Conservation (phyloP, 2,888 invertebrate genomes). For the Dendrolimus pini region DNA sequence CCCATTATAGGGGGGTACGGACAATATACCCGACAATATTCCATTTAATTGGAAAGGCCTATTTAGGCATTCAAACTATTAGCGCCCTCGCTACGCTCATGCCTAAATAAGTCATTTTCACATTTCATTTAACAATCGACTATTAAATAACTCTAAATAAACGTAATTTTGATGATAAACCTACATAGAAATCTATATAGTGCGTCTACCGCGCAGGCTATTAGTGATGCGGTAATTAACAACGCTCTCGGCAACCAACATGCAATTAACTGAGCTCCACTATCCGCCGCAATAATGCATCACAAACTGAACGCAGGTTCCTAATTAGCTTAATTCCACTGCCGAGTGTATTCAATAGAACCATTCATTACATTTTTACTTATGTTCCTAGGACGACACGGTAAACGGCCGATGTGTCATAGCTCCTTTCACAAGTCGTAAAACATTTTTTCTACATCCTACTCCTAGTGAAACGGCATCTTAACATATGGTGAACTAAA, state of each 20-base stretch:
- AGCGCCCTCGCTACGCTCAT: too few relatives aligned
- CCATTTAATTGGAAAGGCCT: too few relatives aligned
- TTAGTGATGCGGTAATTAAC: neutral
- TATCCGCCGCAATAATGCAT: constrained; percentile 9
- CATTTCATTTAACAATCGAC: too few relatives aligned
- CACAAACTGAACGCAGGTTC: constrained; percentile 2
- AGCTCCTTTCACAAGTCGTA: constrained; percentile 65
- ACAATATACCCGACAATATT: too few relatives aligned
- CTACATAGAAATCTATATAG: neutral
- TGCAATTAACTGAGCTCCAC: constrained; percentile 1
- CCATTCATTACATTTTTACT: constrained; percentile 44
- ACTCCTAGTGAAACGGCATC: constrained; percentile 59
- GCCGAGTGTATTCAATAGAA: constrained; percentile 28
- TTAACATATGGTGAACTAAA: constrained; percentile 73
- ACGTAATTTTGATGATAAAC: too few relatives aligned
- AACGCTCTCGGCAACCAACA: neutral
- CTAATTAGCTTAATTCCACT: constrained; percentile 32
- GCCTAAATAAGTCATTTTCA: too few relatives aligned
- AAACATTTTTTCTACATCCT: constrained; percentile 72
- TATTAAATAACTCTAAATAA: too few relatives aligned
- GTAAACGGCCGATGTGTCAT: constrained; percentile 55
- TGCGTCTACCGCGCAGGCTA: neutral
- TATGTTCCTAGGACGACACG: constrained; percentile 34
- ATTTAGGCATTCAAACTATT: too few relatives aligned
- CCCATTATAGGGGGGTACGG: too few relatives aligned